Conservation (phyloP, 2,797 vertebrate genomes). For the Pitangus sulphuratus region DNA sequence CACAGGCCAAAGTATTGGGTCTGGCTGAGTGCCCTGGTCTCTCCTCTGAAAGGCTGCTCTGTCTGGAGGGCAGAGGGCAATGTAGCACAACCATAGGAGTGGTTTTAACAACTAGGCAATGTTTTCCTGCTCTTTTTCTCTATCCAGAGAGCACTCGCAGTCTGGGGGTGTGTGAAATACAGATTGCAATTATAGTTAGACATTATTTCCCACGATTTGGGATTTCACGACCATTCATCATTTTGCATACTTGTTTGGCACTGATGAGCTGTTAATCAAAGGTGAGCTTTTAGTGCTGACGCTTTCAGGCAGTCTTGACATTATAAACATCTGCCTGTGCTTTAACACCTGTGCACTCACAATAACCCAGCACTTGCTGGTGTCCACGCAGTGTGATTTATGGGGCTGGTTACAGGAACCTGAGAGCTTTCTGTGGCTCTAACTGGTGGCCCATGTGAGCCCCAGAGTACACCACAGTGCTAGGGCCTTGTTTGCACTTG, state of each 20-base stretch:
- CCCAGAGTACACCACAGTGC: neutral
- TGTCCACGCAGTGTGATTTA: neutral
- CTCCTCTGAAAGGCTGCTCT: conserved; percentile 3
- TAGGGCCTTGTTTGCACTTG: rapidly evolving
- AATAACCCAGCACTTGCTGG: neutral
- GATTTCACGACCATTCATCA: neutral
- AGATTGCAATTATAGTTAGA: neutral
- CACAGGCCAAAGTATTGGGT: neutral
- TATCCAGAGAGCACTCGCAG: neutral
- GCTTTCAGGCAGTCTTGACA: neutral
- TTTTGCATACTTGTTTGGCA: neutral
- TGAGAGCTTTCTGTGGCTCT: neutral
- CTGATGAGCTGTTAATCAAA: neutral
- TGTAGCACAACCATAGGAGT: neutral
- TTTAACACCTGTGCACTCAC: neutral
- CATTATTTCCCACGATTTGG: neutral
- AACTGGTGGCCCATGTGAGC: rapidly evolving
- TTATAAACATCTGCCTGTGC: neutral
- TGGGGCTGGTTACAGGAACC: neutral
- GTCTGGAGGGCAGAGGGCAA: conserved; percentile 39
- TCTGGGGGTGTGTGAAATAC: neutral
- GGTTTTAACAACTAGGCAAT: neutral
- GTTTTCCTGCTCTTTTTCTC: neutral
- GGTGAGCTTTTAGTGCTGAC: neutral
- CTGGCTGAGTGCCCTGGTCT: neutral